Conservation (phyloP, 2,113 vertebrate species). For the Brienomyrus brachyistius region DNA sequence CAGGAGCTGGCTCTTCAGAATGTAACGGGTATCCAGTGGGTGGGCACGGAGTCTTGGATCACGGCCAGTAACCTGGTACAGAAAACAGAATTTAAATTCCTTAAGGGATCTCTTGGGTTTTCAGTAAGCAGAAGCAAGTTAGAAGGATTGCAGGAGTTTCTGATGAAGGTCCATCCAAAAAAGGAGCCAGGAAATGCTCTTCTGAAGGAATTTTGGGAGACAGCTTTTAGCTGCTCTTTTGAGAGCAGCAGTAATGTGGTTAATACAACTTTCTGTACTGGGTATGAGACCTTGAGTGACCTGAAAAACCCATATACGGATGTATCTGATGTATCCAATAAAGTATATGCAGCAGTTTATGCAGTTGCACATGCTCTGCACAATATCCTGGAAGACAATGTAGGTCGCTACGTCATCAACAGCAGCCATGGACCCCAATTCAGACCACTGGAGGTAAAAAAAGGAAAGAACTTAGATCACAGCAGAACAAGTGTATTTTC, state of each 20-base stretch:
- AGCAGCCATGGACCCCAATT: background rate
- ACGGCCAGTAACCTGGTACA: constrained; percentile 25
- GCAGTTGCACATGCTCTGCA: constrained; percentile 37
- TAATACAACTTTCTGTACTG: constrained; percentile 22
- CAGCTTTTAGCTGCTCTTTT: constrained; percentile 33
- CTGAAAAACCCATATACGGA: constrained; percentile 39
- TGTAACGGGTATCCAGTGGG: constrained; percentile 29
- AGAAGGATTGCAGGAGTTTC: constrained; percentile 29
- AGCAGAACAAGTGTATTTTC: background rate
- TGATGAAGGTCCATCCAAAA: constrained; percentile 29
- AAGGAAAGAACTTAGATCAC: background rate
- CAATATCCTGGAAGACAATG: constrained; percentile 20
- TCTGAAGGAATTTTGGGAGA: constrained; percentile 43
- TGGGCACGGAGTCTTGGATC: constrained; percentile 36
- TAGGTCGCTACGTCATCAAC: background rate
- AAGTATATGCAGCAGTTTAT: constrained; percentile 42
- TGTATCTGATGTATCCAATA: constrained; percentile 34
- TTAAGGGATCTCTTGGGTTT: constrained; percentile 32
- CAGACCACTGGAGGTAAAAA: constrained; percentile 20
- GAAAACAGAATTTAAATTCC: constrained; percentile 21
- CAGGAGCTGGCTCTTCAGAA: constrained; percentile 28
- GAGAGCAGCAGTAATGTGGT: background rate
- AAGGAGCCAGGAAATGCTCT: constrained; percentile 19
- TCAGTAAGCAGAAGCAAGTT: constrained; percentile 23
- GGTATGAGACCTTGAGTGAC: constrained; percentile 30